These are phyloP conservation scores for Plecotus auritus DNA, from an alignment of 2,113 vertebrate species.

Conservation along the genomic window DNA sequence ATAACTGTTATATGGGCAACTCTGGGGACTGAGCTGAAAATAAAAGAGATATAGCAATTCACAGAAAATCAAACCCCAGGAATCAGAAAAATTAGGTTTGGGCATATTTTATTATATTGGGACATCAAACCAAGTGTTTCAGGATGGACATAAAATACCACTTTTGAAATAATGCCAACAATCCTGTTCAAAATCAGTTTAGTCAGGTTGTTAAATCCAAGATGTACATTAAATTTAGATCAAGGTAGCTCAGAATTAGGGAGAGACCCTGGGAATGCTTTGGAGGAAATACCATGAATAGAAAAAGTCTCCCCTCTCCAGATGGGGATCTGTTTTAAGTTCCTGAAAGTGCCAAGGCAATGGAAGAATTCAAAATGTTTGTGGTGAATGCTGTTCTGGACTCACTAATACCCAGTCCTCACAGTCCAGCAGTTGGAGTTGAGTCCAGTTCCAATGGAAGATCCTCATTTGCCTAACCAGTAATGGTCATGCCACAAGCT, in stretches of 20 bases:
- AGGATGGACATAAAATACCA: not conserved
- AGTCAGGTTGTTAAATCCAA: constrained; percentile 15
- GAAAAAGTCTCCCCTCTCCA: not conserved
- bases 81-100: not conserved
- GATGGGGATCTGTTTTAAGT: not conserved
- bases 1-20: not conserved
- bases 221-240: constrained; percentile 11
- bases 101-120: not conserved
- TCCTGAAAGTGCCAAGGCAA: not conserved
- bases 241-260: not conserved
- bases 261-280: not conserved
- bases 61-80: not conserved
- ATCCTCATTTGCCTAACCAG: not conserved
- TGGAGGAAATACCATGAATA: not conserved
- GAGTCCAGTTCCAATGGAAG: not conserved
- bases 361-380: not conserved
- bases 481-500: not conserved
- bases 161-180: not conserved
- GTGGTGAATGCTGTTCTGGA: not conserved
- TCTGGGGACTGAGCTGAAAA: not conserved
- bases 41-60: not conserved
- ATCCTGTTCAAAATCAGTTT: constrained; percentile 5
- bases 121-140: not conserved
- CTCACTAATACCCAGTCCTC: not conserved
- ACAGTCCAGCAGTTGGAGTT: not conserved